These are phyloP conservation scores for Corythucha ciliata DNA, from an alignment of 2,888 invertebrate species.

Conservation along the genomic window DNA sequence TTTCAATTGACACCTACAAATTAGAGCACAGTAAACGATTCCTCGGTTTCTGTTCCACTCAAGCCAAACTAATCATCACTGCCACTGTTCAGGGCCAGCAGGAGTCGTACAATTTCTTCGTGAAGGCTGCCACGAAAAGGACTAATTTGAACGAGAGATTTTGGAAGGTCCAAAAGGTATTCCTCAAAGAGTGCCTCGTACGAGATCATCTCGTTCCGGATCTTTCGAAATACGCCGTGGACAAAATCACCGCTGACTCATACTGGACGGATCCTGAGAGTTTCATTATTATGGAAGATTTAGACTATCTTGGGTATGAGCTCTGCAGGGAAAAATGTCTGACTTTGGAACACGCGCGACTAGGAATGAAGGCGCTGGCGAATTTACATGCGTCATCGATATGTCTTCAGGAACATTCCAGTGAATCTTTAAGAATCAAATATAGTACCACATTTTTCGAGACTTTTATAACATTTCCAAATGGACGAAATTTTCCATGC, in stretches of 20 bases:
- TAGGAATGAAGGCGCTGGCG: conserved; percentile 23
- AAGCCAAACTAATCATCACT: conserved; percentile 23
- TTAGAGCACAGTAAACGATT: conserved; percentile 18
- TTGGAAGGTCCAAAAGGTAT: conserved; percentile 17
- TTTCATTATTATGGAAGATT: conserved; percentile 25
- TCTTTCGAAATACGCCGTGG: conserved; percentile 17
- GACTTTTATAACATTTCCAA: too few relatives aligned
- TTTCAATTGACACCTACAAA: background rate
- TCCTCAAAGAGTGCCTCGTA: conserved; percentile 26
- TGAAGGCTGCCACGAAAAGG: conserved; percentile 21
- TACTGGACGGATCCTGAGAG: conserved; percentile 23
- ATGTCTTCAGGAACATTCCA: conserved; percentile 13
- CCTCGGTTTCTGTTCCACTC: conserved; percentile 25
- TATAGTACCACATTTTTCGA: background rate
- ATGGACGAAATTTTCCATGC: too few relatives aligned
- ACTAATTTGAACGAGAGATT: conserved; percentile 20
- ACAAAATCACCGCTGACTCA: conserved; percentile 27
- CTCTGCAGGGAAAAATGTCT: background rate
- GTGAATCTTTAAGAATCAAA: too few relatives aligned
- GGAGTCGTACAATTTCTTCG: conserved; percentile 24
- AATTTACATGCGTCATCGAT: conserved; percentile 25
- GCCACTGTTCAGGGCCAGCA: conserved; percentile 17
- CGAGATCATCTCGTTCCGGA: conserved; percentile 17
- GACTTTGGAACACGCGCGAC: conserved; percentile 15
- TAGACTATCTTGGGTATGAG: conserved; percentile 19